A percentile compares a stretch with the other conserved stretches of the same genome.
These are phyloP conservation scores for Hirudinaria manillensis DNA, from an alignment of 2,888 invertebrate species.

Conservation along the genomic window DNA sequence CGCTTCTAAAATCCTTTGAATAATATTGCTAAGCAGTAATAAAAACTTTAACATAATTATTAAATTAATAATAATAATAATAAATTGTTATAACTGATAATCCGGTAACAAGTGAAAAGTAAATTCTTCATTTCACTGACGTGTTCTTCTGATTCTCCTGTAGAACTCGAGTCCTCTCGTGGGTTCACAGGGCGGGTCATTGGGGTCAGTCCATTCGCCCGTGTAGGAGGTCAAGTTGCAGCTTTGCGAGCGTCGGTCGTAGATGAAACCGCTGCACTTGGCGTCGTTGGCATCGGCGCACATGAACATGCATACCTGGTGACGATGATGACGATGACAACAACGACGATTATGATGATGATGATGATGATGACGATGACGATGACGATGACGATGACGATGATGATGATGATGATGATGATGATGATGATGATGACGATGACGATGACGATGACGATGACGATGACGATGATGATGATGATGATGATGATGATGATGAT, in stretches of 20 bases:
- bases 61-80: too few relatives aligned
- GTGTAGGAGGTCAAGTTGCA: conserved; percentile 31
- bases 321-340: conserved; percentile 28
- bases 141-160: conserved; percentile 23
- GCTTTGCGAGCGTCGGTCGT: background rate
- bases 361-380: conserved; percentile 28
- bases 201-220: conserved; percentile 30
- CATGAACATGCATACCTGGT: conserved; percentile 24
- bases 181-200: conserved; percentile 1
- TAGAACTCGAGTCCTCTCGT: conserved; percentile 31
- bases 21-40: too few relatives aligned
- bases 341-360: conserved; percentile 25
- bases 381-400: conserved; percentile 23
- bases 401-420: conserved; percentile 27
- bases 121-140: background rate
- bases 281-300: conserved; percentile 24
- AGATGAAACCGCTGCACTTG: conserved; percentile 30
- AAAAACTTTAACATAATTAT: too few relatives aligned
- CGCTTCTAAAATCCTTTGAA: too few relatives aligned
- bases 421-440: conserved; percentile 18
- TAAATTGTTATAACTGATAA: too few relatives aligned
- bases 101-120: too few relatives aligned
- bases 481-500: conserved; percentile 10
- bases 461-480: conserved; percentile 19
- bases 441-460: conserved; percentile 9